phyloP scores from a whole-genome alignment of 2,113 vertebrate genomes.

The Laterallus jamaicensis region DNA sequence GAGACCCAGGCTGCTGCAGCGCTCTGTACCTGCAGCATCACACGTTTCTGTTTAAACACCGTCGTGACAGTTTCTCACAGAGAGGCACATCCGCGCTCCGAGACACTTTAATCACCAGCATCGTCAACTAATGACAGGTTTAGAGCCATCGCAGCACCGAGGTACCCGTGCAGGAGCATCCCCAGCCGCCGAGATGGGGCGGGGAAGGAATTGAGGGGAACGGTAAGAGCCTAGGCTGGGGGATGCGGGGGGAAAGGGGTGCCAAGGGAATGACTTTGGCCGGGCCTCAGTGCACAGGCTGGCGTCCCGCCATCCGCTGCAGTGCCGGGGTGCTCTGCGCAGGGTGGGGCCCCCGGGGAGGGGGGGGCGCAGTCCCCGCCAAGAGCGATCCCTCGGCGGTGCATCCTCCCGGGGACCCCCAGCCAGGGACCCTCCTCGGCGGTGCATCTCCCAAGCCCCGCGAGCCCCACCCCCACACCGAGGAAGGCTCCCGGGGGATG shows the following conservation, averaged over 20 bases:
- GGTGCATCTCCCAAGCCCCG: not conserved
- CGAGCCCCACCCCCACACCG: not conserved
- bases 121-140: rapidly evolving
- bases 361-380: not conserved
- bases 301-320: slow-evolving; percentile 25
- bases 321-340: not conserved
- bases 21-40: not conserved
- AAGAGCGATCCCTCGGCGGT: not conserved
- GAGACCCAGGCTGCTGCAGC: not conserved
- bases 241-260: not conserved
- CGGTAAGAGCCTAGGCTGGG: not conserved
- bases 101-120: not conserved
- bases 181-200: not conserved
- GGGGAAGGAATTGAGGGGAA: not conserved
- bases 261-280: not conserved
- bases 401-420: not conserved
- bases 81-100: not conserved
- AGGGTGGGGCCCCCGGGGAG: not conserved
- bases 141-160: rapidly evolving
- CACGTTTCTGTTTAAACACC: not conserved
- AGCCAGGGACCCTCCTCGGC: not conserved
- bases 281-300: not conserved
- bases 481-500: not conserved
- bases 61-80: not conserved
- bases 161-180: not conserved